Evolutionary conservation across 2,113 vertebrate genomes (phyloP).

Genomic region (Merops nubicus): DNA sequence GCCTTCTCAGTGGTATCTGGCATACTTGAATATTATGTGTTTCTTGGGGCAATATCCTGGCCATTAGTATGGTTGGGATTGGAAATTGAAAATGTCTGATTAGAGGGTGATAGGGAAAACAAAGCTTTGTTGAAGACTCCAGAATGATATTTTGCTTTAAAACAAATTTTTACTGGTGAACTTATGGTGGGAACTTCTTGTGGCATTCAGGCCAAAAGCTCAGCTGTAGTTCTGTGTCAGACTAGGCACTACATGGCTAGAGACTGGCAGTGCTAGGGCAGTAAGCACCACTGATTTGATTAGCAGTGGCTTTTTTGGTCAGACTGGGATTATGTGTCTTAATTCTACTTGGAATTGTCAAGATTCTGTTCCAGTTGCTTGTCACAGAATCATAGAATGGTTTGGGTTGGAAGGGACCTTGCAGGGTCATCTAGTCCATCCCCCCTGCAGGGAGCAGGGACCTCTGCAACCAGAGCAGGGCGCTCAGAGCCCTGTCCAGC

Average conservation of each 20-base stretch:
- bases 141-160: neutral
- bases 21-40: neutral
- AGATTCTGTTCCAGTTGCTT: neutral
- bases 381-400: no score
- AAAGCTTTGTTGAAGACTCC: neutral
- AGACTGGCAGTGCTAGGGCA: neutral
- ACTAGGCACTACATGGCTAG: accelerated
- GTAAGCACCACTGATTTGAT: neutral
- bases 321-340: neutral
- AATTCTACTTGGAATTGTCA: neutral
- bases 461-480: no score
- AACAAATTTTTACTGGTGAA: neutral
- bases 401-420: no score
- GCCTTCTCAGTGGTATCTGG: neutral
- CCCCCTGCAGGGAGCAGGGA: no score
- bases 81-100: neutral
- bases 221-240: neutral
- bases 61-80: neutral
- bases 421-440: no score
- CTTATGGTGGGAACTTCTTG: neutral
- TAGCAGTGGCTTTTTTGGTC: neutral
- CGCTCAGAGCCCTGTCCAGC: no score
- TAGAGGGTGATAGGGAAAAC: neutral
- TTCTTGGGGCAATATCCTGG: neutral
- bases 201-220: neutral